Conservation (phyloP, 2,113 vertebrate species). For the Anhinga anhinga region DNA sequence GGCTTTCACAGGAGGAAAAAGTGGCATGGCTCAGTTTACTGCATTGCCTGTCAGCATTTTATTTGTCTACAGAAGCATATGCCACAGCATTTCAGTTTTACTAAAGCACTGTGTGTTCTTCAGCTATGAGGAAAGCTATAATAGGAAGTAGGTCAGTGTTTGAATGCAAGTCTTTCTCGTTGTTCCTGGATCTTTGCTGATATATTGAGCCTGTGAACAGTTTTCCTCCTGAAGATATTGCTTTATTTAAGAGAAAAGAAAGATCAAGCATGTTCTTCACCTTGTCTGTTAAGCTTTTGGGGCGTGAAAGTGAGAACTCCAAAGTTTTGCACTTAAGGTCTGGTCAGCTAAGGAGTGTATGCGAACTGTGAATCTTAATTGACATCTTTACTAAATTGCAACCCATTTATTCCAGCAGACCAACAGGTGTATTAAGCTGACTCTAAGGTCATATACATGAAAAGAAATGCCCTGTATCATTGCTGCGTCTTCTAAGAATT, state of each 20-base stretch:
- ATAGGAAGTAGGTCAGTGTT: conserved; percentile 53
- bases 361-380: not conserved
- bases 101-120: conserved; percentile 11
- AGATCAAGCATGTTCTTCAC: not conserved
- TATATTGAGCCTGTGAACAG: not conserved
- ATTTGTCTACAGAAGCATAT: conserved; percentile 48
- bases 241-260: conserved; percentile 14
- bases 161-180: not conserved
- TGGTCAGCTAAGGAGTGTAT: not conserved
- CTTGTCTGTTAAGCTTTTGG: not conserved
- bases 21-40: conserved; percentile 22
- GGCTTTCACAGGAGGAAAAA: conserved; percentile 21
- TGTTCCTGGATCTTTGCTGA: conserved; percentile 31
- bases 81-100: conserved; percentile 33
- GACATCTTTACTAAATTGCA: not conserved
- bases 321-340: not conserved
- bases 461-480: not conserved
- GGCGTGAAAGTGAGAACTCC: not conserved
- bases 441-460: not conserved
- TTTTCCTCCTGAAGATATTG: not conserved
- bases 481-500: not conserved
- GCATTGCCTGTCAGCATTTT: conserved; percentile 41
- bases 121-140: conserved; percentile 27
- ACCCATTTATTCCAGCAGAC: not conserved
- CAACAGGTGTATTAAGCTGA: not conserved